Percentiles rank a stretch among this genome's conserved stretches.
phyloP scores from a whole-genome alignment of 2,113 vertebrate genomes.

The Sinocyclocheilus grahami region DNA sequence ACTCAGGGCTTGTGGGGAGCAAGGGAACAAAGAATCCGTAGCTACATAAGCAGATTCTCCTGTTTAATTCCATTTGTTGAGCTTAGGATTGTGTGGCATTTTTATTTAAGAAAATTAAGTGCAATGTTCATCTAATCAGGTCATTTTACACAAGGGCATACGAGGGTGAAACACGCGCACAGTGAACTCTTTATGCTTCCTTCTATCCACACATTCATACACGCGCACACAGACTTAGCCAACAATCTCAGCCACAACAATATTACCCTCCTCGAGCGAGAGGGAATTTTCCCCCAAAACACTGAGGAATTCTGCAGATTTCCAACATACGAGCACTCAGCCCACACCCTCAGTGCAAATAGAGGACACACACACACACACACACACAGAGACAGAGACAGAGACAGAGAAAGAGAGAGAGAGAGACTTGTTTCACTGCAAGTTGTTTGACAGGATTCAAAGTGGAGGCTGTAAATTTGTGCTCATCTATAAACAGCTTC shows the following conservation, averaged over 20 bases:
- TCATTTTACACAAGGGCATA: slow-evolving; percentile 35
- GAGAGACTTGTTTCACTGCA: background rate
- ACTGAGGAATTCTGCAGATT: slow-evolving; percentile 70
- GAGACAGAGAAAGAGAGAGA: background rate
- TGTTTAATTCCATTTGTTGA: slow-evolving; percentile 70
- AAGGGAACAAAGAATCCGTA: background rate
- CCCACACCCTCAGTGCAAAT: slow-evolving; percentile 68
- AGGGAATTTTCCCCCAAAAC: slow-evolving; percentile 73
- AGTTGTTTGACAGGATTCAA: slow-evolving; percentile 8
- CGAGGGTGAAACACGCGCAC: slow-evolving; percentile 57
- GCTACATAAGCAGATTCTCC: slow-evolving; percentile 56
- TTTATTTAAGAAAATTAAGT: slow-evolving; percentile 62
- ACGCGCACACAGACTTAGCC: slow-evolving; percentile 34
- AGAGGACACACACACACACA: no score
- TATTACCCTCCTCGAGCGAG: slow-evolving; percentile 58
- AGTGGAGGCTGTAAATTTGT: background rate
- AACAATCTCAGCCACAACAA: slow-evolving; percentile 46
- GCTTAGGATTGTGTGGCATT: slow-evolving; percentile 65
- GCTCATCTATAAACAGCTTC: background rate
- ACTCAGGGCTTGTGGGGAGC: background rate
- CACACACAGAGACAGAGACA: no score
- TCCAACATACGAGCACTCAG: slow-evolving; percentile 63
- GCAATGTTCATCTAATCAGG: slow-evolving; percentile 53
- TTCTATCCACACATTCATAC: slow-evolving; percentile 47
- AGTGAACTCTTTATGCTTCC: slow-evolving; percentile 48